Percentiles rank a stretch among this genome's conserved stretches.
Conservation (phyloP, 2,797 vertebrate species). For the Megaceryle alcyon region DNA sequence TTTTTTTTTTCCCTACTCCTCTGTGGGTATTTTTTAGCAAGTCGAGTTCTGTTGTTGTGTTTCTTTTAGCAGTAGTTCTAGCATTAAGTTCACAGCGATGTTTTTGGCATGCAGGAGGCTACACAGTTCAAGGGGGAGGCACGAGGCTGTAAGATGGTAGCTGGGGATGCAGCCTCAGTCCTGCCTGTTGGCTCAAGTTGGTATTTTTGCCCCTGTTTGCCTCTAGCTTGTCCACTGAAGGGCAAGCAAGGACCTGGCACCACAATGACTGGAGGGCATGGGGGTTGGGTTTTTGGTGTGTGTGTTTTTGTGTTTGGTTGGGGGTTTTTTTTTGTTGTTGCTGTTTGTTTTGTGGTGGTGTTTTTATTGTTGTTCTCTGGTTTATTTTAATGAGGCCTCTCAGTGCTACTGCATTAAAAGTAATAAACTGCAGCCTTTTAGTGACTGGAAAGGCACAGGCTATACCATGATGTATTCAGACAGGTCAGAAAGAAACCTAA, state of each 20-base stretch:
- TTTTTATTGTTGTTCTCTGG: no score
- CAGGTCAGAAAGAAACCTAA: neutral
- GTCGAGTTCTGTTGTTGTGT: neutral
- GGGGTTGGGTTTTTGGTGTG: no score
- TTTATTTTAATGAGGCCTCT: neutral
- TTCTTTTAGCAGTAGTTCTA: neutral
- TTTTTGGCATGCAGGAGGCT: neutral
- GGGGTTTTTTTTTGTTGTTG: neutral
- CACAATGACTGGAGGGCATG: neutral
- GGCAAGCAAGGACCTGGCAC: neutral
- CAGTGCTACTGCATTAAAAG: neutral
- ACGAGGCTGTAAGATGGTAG: accelerated
- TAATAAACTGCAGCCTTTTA: neutral
- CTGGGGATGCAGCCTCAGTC: neutral
- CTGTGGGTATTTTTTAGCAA: constrained; percentile 10
- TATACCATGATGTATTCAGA: accelerated
- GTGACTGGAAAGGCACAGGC: neutral
- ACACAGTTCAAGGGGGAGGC: neutral
- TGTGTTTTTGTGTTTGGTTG: no score
- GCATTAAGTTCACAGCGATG: neutral
- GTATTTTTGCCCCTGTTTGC: neutral
- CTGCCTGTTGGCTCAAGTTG: neutral
- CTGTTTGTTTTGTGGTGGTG: neutral
- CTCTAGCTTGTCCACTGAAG: neutral
- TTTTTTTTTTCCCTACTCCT: neutral